Evolutionary conservation across 2,113 vertebrate species (phyloP).

Genomic region (Sakesphorus luctuosus): DNA sequence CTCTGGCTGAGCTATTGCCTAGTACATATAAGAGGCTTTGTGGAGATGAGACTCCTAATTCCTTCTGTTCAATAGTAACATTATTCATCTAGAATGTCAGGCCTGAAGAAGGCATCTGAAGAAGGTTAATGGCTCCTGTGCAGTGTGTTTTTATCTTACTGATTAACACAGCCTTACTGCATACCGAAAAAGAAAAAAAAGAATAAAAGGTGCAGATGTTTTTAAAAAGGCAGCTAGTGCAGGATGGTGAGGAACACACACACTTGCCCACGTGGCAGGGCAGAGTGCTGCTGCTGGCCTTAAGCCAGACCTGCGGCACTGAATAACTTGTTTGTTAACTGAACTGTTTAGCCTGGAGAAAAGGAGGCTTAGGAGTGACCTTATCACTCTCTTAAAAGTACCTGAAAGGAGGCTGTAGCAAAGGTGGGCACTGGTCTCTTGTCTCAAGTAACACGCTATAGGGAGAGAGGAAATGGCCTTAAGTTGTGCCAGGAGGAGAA

Average conservation of each 20-base stretch:
- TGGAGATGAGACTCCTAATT: background rate
- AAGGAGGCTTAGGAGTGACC: background rate
- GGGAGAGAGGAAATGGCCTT: background rate
- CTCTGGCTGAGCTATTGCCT: background rate
- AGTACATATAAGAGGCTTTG: background rate
- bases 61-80: background rate
- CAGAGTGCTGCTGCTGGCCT: background rate
- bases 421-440: background rate
- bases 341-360: background rate
- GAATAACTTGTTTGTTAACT: background rate
- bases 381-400: rapidly evolving
- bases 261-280: rapidly evolving
- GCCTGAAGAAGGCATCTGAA: background rate
- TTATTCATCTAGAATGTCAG: background rate
- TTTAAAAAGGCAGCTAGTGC: background rate
- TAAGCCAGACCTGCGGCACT: background rate
- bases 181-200: background rate
- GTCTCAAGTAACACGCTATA: background rate
- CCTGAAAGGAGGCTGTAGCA: background rate
- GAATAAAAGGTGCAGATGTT: background rate
- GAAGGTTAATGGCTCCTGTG: background rate
- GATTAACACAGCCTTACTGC: background rate
- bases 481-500: background rate
- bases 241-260: background rate
- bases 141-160: background rate